A percentile compares a stretch with the other conserved stretches of the same genome.
Evolutionary conservation across 1,140 invertebrate species (phyloP).

Genomic region (Magallana gigas): DNA sequence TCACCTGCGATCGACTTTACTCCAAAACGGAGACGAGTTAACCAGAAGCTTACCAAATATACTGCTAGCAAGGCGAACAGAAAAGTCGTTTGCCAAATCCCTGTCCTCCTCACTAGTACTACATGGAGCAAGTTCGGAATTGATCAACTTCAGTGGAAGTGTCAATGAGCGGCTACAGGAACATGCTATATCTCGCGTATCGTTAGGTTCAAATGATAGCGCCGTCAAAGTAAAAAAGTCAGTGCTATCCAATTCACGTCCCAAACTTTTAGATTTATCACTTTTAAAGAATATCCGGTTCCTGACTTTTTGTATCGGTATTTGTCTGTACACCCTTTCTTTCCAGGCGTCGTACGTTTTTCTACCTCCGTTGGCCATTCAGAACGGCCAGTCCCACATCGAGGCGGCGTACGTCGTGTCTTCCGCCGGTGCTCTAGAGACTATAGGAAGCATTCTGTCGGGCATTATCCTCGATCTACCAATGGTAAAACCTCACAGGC

Average conservation of each 20-base stretch:
- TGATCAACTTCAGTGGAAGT: conserved; percentile 20
- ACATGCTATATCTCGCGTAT: neutral
- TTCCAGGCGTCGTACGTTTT: conserved; percentile 70
- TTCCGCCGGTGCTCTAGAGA: conserved; percentile 66
- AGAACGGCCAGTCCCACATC: conserved; percentile 58
- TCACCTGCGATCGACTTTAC: neutral
- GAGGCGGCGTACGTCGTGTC: conserved; percentile 68
- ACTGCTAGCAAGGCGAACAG: neutral
- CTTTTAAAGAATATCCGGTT: conserved; percentile 68
- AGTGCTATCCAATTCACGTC: neutral
- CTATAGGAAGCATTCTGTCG: conserved; percentile 60
- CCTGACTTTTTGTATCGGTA: conserved; percentile 65
- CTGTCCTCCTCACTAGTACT: neutral
- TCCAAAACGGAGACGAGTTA: neutral
- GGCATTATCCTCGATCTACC: conserved; percentile 66
- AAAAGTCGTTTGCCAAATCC: neutral
- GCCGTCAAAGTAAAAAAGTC: neutral
- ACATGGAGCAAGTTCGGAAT: neutral
- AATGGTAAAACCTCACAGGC: conserved; percentile 60
- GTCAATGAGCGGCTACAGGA: conserved; percentile 15
- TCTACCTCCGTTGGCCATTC: conserved; percentile 66
- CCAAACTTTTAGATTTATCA: conserved; percentile 60
- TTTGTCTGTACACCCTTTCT: conserved; percentile 65
- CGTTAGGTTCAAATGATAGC: neutral
- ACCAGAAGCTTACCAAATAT: neutral